Evolutionary conservation across 2,888 invertebrate species (phyloP).

Genomic region (Heliothis peltigera): DNA sequence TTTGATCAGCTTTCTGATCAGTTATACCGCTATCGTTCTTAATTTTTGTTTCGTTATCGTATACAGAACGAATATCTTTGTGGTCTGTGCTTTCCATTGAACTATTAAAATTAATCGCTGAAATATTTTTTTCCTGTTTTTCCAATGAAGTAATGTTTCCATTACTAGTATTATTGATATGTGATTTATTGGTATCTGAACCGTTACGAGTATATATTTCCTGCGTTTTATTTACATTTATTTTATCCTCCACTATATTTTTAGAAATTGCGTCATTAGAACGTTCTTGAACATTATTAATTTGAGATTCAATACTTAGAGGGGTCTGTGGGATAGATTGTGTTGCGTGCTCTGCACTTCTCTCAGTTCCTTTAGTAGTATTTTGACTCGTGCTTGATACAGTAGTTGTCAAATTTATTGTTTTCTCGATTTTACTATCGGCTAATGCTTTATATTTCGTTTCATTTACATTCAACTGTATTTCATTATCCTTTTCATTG

Average conservation of each 20-base stretch:
- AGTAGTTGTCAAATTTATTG: slow-evolving; percentile 12
- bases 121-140: too few species aligned
- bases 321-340: background rate
- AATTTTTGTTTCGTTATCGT: slow-evolving; percentile 1
- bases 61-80: slow-evolving; percentile 5
- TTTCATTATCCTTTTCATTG: slow-evolving; percentile 11
- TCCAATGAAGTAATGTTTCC: background rate
- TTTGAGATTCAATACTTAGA: slow-evolving; percentile 6
- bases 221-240: background rate
- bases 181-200: background rate
- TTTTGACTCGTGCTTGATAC: slow-evolving; percentile 21
- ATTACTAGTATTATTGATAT: background rate
- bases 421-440: slow-evolving; percentile 4
- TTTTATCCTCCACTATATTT: background rate
- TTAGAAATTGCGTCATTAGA: background rate
- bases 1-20: slow-evolving; percentile 6
- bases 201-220: background rate
- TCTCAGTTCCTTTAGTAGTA: slow-evolving; percentile 10
- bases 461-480: slow-evolving; percentile 16
- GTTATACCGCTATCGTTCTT: slow-evolving; percentile 4
- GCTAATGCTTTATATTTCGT: slow-evolving; percentile 9
- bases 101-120: background rate
- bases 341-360: slow-evolving; percentile 7
- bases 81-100: background rate
- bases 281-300: background rate